phyloP scores from a whole-genome alignment of 2,797 vertebrate species.

The Chromis chromis region DNA sequence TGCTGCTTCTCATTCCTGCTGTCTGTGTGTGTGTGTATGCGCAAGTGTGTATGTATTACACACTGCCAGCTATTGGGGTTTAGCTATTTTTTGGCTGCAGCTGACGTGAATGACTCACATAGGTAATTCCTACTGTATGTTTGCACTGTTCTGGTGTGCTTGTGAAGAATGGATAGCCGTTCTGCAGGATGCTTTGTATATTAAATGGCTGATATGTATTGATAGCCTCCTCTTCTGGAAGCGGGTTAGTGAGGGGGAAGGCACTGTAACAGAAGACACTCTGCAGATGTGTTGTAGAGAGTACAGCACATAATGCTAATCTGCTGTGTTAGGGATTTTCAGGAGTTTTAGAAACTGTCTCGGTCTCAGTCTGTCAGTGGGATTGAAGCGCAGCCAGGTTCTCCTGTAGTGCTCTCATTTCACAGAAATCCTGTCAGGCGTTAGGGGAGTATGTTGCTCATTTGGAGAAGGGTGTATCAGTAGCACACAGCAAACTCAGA shows the following conservation, averaged over 20 bases:
- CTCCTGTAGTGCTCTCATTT: conserved; percentile 85
- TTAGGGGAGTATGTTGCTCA: conserved; percentile 79
- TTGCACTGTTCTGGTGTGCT: conserved; percentile 62
- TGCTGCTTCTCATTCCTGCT: conserved; percentile 72
- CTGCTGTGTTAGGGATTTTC: conserved; percentile 86
- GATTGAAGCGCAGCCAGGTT: conserved; percentile 86
- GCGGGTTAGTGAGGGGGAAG: conserved; percentile 66
- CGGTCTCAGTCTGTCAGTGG: conserved; percentile 83
- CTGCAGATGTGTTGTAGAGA: conserved; percentile 81
- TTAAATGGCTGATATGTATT: conserved; percentile 76
- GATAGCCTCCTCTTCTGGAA: conserved; percentile 72
- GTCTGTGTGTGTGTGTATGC: conserved; percentile 18
- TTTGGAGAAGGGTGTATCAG: conserved; percentile 80
- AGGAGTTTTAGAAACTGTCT: conserved; percentile 86
- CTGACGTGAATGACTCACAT: conserved; percentile 65
- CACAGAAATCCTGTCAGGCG: conserved; percentile 84
- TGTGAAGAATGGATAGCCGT: conserved; percentile 61
- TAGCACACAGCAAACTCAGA: conserved; percentile 71
- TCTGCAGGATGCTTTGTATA: conserved; percentile 70
- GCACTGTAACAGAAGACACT: conserved; percentile 77
- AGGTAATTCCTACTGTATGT: conserved; percentile 78
- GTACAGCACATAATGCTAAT: conserved; percentile 83
- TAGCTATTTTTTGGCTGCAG: conserved; percentile 67
- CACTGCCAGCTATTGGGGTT: conserved; percentile 72
- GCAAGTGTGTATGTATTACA: conserved; percentile 56